A percentile compares a stretch with the other conserved stretches of the same genome.
Evolutionary conservation across 2,113 vertebrate genomes (phyloP).

Genomic region (Cardinalis cardinalis): DNA sequence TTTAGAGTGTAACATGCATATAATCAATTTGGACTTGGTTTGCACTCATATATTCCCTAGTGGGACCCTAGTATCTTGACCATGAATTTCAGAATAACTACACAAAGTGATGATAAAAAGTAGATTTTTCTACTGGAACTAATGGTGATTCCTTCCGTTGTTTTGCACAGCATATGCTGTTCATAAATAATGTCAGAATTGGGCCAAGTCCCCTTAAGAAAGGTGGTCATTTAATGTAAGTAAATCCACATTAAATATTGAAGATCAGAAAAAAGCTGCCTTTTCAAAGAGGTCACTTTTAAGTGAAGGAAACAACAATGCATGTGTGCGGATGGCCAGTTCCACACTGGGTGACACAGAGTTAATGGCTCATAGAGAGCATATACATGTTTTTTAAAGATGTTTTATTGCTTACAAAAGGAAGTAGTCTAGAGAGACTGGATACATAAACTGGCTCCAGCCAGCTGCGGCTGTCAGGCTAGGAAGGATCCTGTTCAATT

Average conservation of each 20-base stretch:
- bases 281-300: constrained; percentile 81
- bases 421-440: constrained; percentile 83
- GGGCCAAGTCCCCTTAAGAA: constrained; percentile 72
- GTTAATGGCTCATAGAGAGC: constrained; percentile 82
- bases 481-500: constrained; percentile 87
- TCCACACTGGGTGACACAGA: constrained; percentile 74
- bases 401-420: constrained; percentile 84
- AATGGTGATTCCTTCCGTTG: constrained; percentile 70
- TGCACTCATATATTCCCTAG: constrained; percentile 18
- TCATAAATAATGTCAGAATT: constrained; percentile 82
- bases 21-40: constrained; percentile 44
- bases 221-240: constrained; percentile 82
- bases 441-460: constrained; percentile 84
- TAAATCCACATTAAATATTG: constrained; percentile 86
- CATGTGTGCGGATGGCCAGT: constrained; percentile 61
- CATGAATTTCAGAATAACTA: constrained; percentile 67
- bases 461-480: constrained; percentile 79
- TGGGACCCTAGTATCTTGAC: constrained; percentile 24
- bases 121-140: constrained; percentile 69
- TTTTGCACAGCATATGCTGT: constrained; percentile 65
- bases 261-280: constrained; percentile 74
- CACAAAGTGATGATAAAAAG: constrained; percentile 66
- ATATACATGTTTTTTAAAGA: constrained; percentile 85
- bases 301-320: constrained; percentile 74
- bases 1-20: neutral